Evolutionary conservation across 1,140 invertebrate species (phyloP), one percentile per base, ranked within the genome.

Genomic region (Drosophila lowei): DNA sequence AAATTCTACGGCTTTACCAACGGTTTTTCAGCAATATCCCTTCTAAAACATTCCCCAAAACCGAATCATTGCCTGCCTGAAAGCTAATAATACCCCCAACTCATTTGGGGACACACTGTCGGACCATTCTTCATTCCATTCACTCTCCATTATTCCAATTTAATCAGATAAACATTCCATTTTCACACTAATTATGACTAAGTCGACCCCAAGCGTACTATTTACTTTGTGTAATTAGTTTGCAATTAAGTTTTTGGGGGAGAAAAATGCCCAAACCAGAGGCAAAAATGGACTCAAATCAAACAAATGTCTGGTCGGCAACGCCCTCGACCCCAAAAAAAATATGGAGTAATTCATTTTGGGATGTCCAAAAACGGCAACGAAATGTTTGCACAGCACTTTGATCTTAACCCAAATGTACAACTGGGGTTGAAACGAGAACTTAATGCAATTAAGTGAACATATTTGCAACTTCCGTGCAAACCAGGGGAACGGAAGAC

Each of bases 401-500:
- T 86, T 86, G 81, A 86, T 86, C 77, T 84, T 38, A 60, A 54
- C 30, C 72, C 59, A 72, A 58, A 75, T 72, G 53, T 30, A 63
- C 67, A 61, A 48, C 49, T n/a, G 54, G 61, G 59, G 79, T 64
- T 73, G 8, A 21, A 46, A 44, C 50, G 43, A 60, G 71, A 77
- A 71, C 60, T 77, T 89, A 89, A 89, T 89, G 78, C 86, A 89
- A 89, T 89, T 89, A 89, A 79, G 43, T 58, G 68, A 90, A 90
- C 86, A 90, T 90, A 89, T 89, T 89, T 76, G 78, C 80, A 72
- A 81, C 77, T 79, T 89, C 85, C 85, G 77, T 70, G 66, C 44
- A 47, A 61, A 59, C 55, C 54, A 41, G 41, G 65, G 49, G 11
- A 52, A 28, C 38, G 13, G 58, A 60, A 44, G 18, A 62, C 58